phyloP scores from a whole-genome alignment of 2,113 vertebrate species.

The Garra rufa region DNA sequence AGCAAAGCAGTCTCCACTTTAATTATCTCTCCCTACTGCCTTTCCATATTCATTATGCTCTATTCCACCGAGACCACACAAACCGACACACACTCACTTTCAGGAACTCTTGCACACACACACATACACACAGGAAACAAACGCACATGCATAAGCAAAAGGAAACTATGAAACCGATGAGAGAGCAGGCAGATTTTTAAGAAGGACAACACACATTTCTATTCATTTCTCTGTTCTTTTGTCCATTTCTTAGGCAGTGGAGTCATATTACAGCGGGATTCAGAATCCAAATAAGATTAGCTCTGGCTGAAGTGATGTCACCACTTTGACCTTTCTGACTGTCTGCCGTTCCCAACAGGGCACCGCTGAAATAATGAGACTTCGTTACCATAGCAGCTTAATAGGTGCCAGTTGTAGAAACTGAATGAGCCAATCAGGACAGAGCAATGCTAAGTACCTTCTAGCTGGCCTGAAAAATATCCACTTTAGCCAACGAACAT shows the following conservation, averaged over 20 bases:
- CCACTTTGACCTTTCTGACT: slow-evolving; percentile 55
- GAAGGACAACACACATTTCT: slow-evolving; percentile 15
- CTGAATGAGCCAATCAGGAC: slow-evolving; percentile 49
- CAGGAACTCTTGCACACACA: slow-evolving; percentile 15
- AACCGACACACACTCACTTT: slow-evolving; percentile 39
- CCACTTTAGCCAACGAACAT: slow-evolving; percentile 44
- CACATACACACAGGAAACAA: not conserved
- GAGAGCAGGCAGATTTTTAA: not conserved
- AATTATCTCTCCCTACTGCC: slow-evolving; percentile 60
- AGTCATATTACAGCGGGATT: slow-evolving; percentile 44
- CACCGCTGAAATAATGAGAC: slow-evolving; percentile 57
- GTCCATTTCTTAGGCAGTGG: slow-evolving; percentile 26
- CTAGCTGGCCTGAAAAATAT: slow-evolving; percentile 40
- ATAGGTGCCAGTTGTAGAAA: slow-evolving; percentile 55
- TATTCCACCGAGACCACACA: slow-evolving; percentile 52
- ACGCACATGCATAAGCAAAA: slow-evolving; percentile 18
- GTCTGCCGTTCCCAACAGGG: slow-evolving; percentile 47
- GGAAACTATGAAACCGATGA: slow-evolving; percentile 11
- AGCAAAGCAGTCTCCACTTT: slow-evolving; percentile 54
- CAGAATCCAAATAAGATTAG: slow-evolving; percentile 54
- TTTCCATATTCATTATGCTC: slow-evolving; percentile 58
- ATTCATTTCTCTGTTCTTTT: slow-evolving; percentile 41
- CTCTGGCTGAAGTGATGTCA: slow-evolving; percentile 57
- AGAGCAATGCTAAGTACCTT: slow-evolving; percentile 29
- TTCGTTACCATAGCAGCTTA: slow-evolving; percentile 59